Conservation (phyloP, 2,888 invertebrate genomes). For the Luffia ferchaultella region DNA sequence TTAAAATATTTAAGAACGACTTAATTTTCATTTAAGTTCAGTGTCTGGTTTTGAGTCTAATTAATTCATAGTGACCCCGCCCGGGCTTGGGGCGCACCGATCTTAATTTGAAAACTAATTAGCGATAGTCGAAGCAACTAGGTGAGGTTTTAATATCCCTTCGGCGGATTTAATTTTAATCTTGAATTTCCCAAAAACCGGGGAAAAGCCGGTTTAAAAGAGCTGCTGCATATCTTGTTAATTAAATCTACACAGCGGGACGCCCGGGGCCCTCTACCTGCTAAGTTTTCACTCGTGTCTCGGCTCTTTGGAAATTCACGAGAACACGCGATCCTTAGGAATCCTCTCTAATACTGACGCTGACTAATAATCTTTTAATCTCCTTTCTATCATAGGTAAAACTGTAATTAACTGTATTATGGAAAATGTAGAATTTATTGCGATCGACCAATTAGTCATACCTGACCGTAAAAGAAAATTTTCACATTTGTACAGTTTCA, state of each 20-base stretch:
- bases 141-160: slow-evolving; percentile 31
- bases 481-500: too few species aligned
- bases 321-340: neutral
- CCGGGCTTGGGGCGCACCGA: neutral
- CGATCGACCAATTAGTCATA: too few species aligned
- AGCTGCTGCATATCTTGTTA: slow-evolving; percentile 62
- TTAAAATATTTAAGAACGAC: too few species aligned
- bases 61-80: neutral
- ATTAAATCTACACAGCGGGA: slow-evolving; percentile 61
- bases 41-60: neutral
- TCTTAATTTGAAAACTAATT: neutral
- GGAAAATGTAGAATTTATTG: too few species aligned
- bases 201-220: slow-evolving; percentile 55
- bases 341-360: neutral
- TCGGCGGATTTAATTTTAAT: slow-evolving; percentile 56
- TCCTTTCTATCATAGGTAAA: too few species aligned
- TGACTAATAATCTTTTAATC: too few species aligned
- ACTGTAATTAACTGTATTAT: too few species aligned
- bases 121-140: slow-evolving; percentile 1
- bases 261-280: slow-evolving; percentile 20
- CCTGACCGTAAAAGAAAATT: too few species aligned
- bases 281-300: neutral
- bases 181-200: slow-evolving; percentile 54
- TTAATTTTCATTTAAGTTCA: neutral
- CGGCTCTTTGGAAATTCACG: neutral